These are phyloP conservation scores for Sinocyclocheilus grahami DNA, from an alignment of 2,113 vertebrate genomes.

Conservation along the genomic window DNA sequence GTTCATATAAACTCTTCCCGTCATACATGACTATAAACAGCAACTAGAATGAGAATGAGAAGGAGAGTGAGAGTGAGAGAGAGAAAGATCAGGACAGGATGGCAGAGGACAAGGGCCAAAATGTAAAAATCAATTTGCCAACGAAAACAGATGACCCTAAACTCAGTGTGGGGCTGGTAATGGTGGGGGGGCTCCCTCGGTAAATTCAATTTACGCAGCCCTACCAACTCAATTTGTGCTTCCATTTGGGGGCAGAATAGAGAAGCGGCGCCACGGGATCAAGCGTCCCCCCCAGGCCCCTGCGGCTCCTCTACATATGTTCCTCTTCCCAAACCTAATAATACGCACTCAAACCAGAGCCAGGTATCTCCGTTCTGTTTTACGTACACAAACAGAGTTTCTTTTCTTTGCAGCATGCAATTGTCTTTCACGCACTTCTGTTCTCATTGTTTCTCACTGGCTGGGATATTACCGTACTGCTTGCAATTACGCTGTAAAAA, in stretches of 20 bases:
- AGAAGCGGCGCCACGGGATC: constrained; percentile 62
- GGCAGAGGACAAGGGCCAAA: constrained; percentile 57
- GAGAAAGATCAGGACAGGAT: constrained; percentile 22
- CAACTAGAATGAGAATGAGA: background rate
- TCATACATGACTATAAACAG: constrained; percentile 36
- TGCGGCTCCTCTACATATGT: constrained; percentile 59
- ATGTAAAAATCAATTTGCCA: constrained; percentile 66
- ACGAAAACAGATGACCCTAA: constrained; percentile 65
- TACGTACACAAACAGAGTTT: constrained; percentile 14
- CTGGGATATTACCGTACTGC: background rate
- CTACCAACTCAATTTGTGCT: constrained; percentile 67
- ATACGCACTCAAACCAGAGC: constrained; percentile 54
- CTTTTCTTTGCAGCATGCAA: constrained; percentile 17
- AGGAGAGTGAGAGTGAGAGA: no score
- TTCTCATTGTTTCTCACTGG: background rate
- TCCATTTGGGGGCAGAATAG: constrained; percentile 60
- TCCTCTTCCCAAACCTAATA: constrained; percentile 65
- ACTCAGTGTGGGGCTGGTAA: constrained; percentile 58
- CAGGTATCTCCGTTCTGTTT: constrained; percentile 48
- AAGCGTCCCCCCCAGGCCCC: constrained; percentile 57
- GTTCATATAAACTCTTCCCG: constrained; percentile 14
- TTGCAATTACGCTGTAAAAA: background rate
- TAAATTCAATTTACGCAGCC: constrained; percentile 66
- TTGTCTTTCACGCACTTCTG: constrained; percentile 53
- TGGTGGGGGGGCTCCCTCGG: constrained; percentile 56